Conservation (phyloP, 2,113 vertebrate genomes). For the Protomyctophum bolini region DNA sequence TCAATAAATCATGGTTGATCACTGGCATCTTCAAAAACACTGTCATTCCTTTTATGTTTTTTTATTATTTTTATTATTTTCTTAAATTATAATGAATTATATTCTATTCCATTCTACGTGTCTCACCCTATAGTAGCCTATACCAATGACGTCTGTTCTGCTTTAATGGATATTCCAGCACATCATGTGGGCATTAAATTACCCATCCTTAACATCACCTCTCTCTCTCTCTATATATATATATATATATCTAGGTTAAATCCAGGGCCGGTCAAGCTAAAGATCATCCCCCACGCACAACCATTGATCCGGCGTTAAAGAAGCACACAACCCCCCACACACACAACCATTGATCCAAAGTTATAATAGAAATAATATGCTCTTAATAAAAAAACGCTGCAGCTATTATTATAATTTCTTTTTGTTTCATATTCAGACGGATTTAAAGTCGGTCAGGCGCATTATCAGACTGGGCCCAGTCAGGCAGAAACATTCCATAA, state of each 20-base stretch:
- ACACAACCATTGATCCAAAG: conserved; percentile 72
- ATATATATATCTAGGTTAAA: conserved; percentile 35
- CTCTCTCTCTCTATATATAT: background rate
- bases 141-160: background rate
- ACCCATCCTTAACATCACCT: conserved; percentile 48
- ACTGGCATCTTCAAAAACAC: conserved; percentile 69
- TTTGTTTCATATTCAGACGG: conserved; percentile 85
- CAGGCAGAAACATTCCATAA: conserved; percentile 99
- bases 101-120: conserved; percentile 7
- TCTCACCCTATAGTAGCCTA: background rate
- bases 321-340: conserved; percentile 52
- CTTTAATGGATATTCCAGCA: conserved; percentile 17
- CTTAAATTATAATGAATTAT: background rate
- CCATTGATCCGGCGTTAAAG: conserved; percentile 66
- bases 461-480: conserved; percentile 97
- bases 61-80: conserved; percentile 6
- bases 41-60: conserved; percentile 48
- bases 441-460: conserved; percentile 96
- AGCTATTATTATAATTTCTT: conserved; percentile 5
- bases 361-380: conserved; percentile 31
- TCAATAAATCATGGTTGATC: conserved; percentile 78
- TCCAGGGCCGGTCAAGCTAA: conserved; percentile 47
- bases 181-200: conserved; percentile 51
- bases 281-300: conserved; percentile 71
- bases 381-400: conserved; percentile 25